A percentile compares a stretch with the other conserved stretches of the same genome.
These are phyloP conservation scores for Synchiropus splendidus DNA, from an alignment of 2,113 vertebrate species.

Conservation along the genomic window DNA sequence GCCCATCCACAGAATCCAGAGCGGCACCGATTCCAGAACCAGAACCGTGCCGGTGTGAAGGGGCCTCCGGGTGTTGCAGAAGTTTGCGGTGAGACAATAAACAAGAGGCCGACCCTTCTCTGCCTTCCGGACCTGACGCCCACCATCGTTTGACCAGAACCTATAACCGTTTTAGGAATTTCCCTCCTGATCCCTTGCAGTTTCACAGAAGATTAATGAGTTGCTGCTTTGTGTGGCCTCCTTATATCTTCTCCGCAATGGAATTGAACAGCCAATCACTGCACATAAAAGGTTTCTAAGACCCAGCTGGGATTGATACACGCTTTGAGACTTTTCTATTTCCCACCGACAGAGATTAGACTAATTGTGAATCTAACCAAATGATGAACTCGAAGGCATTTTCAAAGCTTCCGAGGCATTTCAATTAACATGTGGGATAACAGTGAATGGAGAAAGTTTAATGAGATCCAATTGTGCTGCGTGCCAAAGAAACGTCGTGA, in stretches of 20 bases:
- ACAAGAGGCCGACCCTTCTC: too few relatives aligned
- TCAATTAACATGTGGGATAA: conserved; percentile 55
- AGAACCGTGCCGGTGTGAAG: too few relatives aligned
- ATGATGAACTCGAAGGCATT: conserved; percentile 58
- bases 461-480: conserved; percentile 53
- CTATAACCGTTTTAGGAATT: conserved; percentile 31
- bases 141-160: too few relatives aligned
- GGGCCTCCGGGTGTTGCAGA: too few relatives aligned
- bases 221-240: conserved; percentile 38
- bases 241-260: conserved; percentile 38
- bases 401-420: conserved; percentile 52
- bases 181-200: conserved; percentile 25
- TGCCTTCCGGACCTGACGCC: too few relatives aligned
- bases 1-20: too few relatives aligned
- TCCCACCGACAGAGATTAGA: conserved; percentile 51
- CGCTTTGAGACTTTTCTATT: conserved; percentile 53
- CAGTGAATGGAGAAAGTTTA: conserved; percentile 45
- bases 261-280: conserved; percentile 51
- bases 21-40: too few relatives aligned
- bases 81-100: too few relatives aligned
- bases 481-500: conserved; percentile 52
- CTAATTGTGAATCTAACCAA: conserved; percentile 60
- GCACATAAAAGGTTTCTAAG: conserved; percentile 43
- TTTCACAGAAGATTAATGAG: conserved; percentile 60
- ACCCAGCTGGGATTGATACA: conserved; percentile 46